Conservation (phyloP, 1,140 invertebrate genomes). For the Pseudomyrmex concolor region DNA sequence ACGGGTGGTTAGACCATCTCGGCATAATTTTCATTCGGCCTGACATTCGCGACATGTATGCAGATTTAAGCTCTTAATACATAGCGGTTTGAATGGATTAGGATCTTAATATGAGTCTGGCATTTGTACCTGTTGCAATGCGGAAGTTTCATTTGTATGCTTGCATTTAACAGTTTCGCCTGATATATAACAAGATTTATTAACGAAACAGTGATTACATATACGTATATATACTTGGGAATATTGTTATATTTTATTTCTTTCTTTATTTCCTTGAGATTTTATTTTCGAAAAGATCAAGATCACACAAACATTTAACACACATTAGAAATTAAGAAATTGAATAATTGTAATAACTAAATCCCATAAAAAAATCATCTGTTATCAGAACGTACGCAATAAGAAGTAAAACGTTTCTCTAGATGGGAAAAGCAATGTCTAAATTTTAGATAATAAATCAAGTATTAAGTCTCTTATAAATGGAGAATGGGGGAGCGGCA, state of each 20-base stretch:
- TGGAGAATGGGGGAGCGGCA: background rate
- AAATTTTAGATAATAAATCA: slow-evolving; percentile 8
- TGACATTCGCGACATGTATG: slow-evolving; percentile 43
- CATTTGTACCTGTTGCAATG: slow-evolving; percentile 60
- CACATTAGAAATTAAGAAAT: background rate
- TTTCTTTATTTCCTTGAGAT: background rate
- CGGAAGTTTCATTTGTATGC: slow-evolving; percentile 44
- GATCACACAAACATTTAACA: background rate
- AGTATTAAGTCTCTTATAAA: background rate
- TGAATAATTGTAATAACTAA: background rate
- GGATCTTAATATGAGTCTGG: slow-evolving; percentile 44
- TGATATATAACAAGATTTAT: slow-evolving; percentile 25
- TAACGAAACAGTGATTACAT: slow-evolving; percentile 6
- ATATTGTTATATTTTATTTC: background rate
- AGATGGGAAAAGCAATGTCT: background rate
- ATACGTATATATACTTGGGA: background rate
- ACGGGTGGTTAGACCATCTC: too few relatives aligned
- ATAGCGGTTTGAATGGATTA: slow-evolving; percentile 55
- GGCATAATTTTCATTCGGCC: slow-evolving; percentile 39
- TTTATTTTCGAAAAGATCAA: background rate
- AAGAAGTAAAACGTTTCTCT: background rate
- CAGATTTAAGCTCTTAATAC: slow-evolving; percentile 56
- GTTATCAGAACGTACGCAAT: too few relatives aligned
- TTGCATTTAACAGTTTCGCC: slow-evolving; percentile 39
- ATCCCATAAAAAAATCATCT: too few relatives aligned